phyloP scores from a whole-genome alignment of 1,140 invertebrate species.

The Ostrea denselamellosa region DNA sequence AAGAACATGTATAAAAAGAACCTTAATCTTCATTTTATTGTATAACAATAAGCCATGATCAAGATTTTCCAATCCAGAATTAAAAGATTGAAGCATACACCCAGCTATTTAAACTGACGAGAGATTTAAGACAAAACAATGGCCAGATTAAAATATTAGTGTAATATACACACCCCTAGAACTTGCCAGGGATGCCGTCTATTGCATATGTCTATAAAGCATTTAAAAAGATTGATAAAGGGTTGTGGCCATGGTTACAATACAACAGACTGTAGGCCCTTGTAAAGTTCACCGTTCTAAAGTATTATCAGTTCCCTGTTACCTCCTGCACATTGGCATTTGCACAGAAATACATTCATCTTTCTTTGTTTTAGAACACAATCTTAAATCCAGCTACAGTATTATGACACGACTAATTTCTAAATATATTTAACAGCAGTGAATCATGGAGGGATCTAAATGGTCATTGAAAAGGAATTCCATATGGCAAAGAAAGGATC shows the following conservation, averaged over 20 bases:
- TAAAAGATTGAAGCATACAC: not conserved
- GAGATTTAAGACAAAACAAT: slow-evolving; percentile 17
- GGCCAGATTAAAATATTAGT: not conserved
- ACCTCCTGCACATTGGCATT: slow-evolving; percentile 24
- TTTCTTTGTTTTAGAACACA: not conserved
- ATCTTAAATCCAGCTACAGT: not conserved
- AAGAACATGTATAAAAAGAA: not conserved
- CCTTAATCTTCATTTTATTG: slow-evolving; percentile 24
- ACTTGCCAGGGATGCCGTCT: not conserved
- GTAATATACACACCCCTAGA: not conserved
- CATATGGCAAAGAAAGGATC: too few relatives aligned
- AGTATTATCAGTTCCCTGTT: not conserved
- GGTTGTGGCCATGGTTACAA: slow-evolving; percentile 10
- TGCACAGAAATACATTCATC: slow-evolving; percentile 13
- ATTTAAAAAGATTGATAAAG: slow-evolving; percentile 39
- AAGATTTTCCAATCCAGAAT: slow-evolving; percentile 20
- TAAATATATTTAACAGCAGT: not conserved
- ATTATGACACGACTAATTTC: not conserved
- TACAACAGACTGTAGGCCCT: not conserved
- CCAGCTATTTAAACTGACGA: not conserved
- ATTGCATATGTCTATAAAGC: slow-evolving; percentile 24
- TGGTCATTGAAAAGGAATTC: too few relatives aligned
- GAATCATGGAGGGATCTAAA: not conserved
- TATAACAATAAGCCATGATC: not conserved
- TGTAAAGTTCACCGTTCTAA: not conserved